These are phyloP conservation scores for Balanococcus diminutus DNA, from an alignment of 2,888 invertebrate species.

Conservation along the genomic window DNA sequence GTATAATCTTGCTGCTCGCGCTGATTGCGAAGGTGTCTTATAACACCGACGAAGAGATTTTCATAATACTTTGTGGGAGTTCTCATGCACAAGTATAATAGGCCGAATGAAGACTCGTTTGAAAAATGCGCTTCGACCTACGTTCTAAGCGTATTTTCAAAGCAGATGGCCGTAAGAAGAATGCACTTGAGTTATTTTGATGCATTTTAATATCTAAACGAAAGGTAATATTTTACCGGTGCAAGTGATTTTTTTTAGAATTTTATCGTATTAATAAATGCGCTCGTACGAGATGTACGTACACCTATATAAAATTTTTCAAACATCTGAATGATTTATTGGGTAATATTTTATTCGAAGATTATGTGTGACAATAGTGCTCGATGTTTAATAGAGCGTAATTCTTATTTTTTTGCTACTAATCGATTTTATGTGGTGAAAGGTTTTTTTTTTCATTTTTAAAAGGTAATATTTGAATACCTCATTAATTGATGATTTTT, in stretches of 20 bases:
- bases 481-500: not conserved
- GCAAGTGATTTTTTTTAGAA: constrained; percentile 9
- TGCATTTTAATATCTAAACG: constrained; percentile 33
- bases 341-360: not conserved
- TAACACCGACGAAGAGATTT: not conserved
- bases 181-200: constrained; percentile 7
- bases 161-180: constrained; percentile 19
- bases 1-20: not conserved
- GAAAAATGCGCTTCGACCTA: constrained; percentile 25
- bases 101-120: constrained; percentile 1
- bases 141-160: not conserved
- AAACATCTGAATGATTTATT: not conserved
- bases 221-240: constrained; percentile 4
- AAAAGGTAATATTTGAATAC: no score
- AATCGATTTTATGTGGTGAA: not conserved
- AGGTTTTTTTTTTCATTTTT: no score
- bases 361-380: not conserved
- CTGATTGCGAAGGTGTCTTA: constrained; percentile 19
- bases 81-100: constrained; percentile 1
- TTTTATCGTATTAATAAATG: not conserved
- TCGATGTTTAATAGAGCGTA: not conserved
- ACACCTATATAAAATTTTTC: not conserved
- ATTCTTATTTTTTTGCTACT: not conserved
- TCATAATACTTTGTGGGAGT: constrained; percentile 39
- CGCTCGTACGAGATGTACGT: not conserved